phyloP scores from a whole-genome alignment of 1,140 invertebrate genomes.

The Bombus pyrosoma region DNA sequence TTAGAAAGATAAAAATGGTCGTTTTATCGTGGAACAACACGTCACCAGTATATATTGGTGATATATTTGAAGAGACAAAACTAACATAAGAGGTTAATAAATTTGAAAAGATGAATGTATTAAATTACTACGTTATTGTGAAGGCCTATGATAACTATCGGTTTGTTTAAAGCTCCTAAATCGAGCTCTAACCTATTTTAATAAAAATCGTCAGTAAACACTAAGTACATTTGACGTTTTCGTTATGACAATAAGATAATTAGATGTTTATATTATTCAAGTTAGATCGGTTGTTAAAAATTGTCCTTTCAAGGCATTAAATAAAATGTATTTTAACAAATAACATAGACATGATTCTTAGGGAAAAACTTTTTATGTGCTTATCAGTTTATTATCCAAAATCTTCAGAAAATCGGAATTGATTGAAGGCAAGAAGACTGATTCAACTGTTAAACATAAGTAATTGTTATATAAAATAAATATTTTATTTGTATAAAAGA shows the following conservation, averaged over 20 bases:
- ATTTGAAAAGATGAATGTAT: conserved; percentile 5
- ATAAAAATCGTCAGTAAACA: conserved; percentile 14
- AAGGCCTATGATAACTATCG: neutral
- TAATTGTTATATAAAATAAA: neutral
- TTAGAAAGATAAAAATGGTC: conserved; percentile 50
- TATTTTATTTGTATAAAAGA: neutral
- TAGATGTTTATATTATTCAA: neutral
- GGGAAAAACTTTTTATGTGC: neutral
- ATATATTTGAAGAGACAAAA: conserved; percentile 45
- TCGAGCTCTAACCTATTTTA: conserved; percentile 48
- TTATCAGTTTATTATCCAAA: neutral
- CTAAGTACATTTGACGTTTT: neutral
- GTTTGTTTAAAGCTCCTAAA: neutral
- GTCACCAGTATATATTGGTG: conserved; percentile 47
- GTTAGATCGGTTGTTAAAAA: neutral
- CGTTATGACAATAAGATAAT: neutral
- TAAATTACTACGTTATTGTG: neutral
- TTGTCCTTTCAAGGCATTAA: neutral
- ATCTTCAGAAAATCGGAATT: conserved; percentile 10
- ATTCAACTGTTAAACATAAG: conserved; percentile 18
- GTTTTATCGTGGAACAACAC: conserved; percentile 30
- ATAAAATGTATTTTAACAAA: neutral
- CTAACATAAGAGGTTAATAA: conserved; percentile 37
- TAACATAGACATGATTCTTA: conserved; percentile 10
- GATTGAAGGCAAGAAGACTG: conserved; percentile 28